Evolutionary conservation across 2,113 vertebrate species (phyloP).

Genomic region (Mustela lutreola): DNA sequence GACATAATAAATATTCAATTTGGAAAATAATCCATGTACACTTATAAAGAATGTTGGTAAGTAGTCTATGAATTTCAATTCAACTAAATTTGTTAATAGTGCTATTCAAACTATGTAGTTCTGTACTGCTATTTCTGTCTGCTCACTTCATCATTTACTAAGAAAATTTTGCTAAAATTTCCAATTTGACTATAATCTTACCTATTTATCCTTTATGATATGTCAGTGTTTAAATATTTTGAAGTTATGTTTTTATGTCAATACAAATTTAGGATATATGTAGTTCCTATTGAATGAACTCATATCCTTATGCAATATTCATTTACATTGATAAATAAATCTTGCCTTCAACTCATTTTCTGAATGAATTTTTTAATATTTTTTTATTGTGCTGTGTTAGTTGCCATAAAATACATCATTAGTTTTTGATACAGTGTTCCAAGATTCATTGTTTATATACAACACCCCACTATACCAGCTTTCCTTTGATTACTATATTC

Average conservation of each 20-base stretch:
- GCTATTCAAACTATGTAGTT: neutral
- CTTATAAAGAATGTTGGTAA: neutral
- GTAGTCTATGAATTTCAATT: neutral
- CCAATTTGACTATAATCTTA: neutral
- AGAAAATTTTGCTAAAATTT: neutral
- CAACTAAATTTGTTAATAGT: neutral
- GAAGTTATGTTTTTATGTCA: neutral
- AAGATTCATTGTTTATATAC: too few species aligned
- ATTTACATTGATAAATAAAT: neutral
- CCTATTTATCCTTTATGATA: neutral
- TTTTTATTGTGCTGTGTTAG: too few species aligned
- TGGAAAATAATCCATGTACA: neutral
- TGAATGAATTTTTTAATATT: neutral
- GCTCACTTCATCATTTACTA: neutral
- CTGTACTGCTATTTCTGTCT: neutral
- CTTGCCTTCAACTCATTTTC: neutral
- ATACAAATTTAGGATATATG: neutral
- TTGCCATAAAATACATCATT: too few species aligned
- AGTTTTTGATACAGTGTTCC: too few species aligned
- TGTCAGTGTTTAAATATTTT: neutral
- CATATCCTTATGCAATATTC: neutral
- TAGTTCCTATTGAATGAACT: neutral
- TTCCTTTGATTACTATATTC: neutral
- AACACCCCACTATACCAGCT: neutral
- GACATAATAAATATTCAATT: neutral